Percentiles rank a stretch among this genome's conserved stretches.
Conservation (phyloP, 2,797 vertebrate species). For the Valencia hispanica region DNA sequence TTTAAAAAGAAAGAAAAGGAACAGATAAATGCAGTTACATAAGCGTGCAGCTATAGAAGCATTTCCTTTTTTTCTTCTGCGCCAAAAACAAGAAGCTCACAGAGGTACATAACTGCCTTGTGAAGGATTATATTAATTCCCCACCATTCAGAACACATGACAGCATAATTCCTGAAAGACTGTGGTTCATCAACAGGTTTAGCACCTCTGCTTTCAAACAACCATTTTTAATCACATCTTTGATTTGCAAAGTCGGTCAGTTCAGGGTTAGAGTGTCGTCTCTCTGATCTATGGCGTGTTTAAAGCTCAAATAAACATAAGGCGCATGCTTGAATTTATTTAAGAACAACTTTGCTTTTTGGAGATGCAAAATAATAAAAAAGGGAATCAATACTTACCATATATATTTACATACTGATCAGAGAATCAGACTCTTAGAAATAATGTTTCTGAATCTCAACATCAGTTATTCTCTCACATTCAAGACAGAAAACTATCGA, state of each 20-base stretch:
- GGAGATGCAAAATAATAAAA: not conserved
- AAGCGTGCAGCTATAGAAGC: conserved; percentile 16
- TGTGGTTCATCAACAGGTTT: conserved; percentile 5
- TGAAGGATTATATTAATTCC: conserved; percentile 70
- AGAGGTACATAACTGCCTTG: conserved; percentile 58
- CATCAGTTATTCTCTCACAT: not conserved
- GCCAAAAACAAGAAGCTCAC: conserved; percentile 36
- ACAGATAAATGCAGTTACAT: conserved; percentile 1
- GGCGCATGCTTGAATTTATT: not conserved
- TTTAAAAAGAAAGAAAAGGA: not conserved
- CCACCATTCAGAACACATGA: conserved; percentile 65
- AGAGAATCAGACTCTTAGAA: not conserved
- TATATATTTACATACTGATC: not conserved
- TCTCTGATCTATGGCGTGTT: not conserved
- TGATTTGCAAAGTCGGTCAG: not conserved
- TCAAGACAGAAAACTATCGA: no score
- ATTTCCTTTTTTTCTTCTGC: conserved; percentile 37
- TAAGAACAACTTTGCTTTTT: not conserved
- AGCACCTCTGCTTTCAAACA: not conserved
- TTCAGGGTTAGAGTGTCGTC: not conserved
- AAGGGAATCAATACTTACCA: not conserved
- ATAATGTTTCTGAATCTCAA: not conserved
- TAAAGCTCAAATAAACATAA: not conserved
- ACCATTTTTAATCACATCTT: conserved; percentile 7
- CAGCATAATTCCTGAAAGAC: conserved; percentile 58